A percentile compares a stretch with the other conserved stretches of the same genome.
Evolutionary conservation across 2,888 invertebrate species (phyloP).

Genomic region (Synergus itoensis): DNA sequence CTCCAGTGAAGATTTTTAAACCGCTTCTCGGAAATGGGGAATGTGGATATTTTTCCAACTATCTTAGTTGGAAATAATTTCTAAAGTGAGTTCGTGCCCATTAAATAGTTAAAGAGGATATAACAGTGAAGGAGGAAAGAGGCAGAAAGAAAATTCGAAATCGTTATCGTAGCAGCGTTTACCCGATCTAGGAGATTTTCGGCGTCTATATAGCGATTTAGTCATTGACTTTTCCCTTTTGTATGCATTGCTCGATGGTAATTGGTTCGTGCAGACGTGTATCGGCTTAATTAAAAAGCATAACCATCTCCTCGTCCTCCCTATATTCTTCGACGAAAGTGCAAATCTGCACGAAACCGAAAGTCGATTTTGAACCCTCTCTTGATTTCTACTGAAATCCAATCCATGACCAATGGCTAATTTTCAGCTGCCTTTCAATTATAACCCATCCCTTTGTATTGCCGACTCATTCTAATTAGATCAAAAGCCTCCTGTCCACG

Average conservation of each 20-base stretch:
- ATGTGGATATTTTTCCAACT: conserved; percentile 13
- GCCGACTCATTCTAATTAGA: conserved; percentile 62
- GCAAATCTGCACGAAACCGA: background rate
- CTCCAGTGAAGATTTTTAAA: conserved; percentile 8
- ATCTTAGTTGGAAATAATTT: conserved; percentile 7
- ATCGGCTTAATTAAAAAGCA: conserved; percentile 58
- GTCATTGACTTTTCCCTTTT: conserved; percentile 33
- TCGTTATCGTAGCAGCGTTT: conserved; percentile 16
- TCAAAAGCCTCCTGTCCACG: conserved; percentile 61
- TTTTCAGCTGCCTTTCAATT: conserved; percentile 61
- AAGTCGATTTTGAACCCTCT: conserved; percentile 10
- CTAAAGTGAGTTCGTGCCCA: conserved; percentile 2
- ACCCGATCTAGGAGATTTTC: conserved; percentile 7
- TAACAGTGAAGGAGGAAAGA: background rate
- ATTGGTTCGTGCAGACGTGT: conserved; percentile 54
- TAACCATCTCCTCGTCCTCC: conserved; percentile 18
- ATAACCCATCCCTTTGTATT: conserved; percentile 51
- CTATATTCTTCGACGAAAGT: conserved; percentile 19
- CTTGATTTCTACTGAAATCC: conserved; percentile 49
- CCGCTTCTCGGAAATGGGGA: background rate
- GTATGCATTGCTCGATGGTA: conserved; percentile 48
- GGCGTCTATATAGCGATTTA: background rate
- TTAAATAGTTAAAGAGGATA: conserved; percentile 15
- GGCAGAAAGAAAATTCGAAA: background rate
- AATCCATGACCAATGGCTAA: conserved; percentile 53